Evolutionary conservation across 2,888 invertebrate species (phyloP), one percentile per base, ranked within the genome.

Genomic region (Psococerastis gibbosa): DNA sequence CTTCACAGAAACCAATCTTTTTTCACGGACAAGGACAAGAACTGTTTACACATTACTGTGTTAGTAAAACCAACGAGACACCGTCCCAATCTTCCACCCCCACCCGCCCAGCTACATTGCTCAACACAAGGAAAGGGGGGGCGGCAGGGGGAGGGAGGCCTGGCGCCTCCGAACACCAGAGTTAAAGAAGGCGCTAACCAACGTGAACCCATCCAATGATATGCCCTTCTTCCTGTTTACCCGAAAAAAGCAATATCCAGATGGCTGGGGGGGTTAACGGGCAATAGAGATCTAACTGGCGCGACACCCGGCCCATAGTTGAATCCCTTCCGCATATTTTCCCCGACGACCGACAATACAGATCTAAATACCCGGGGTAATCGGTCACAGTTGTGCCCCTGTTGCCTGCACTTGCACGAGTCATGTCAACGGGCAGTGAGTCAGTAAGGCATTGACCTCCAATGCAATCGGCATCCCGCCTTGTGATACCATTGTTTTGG

Each of bases 71-170:
- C 27, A 27, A 11, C 27, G n/a, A n/a, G n/a, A n/a, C n/a, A n/a
- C n/a, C n/a, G n/a, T n/a, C 27, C 11, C 27, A 27, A 27, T 11
- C 8, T 27, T 27, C 27, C 11, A 6, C 27, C 11, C n/a, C n/a
- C 27, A 6, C 27, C 27, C 6, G 11, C 27, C 27, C 27, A 27
- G 6, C 27, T 11, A 27, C 27, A 6, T 9, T 27, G 11, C 27
- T 27, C 8, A 27, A 11, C 27, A 9, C 27, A 27, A 27, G 27
- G 8, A 9, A 6, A 27, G 11, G 41, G 48, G 43, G 47, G 48
- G 48, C 13, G 48, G 43, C 42, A 48, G 49, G n/a, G 49, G 49
- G 11, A 49, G 43, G 44, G 45, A 47, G 22, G 45, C 43, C 13
- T 32, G 45, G n/a, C n/a, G n/a, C n/a, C n/a, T n/a, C n/a, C n/a